Evolutionary conservation across 2,113 vertebrate genomes (phyloP).

Genomic region (Isichthys henryi): DNA sequence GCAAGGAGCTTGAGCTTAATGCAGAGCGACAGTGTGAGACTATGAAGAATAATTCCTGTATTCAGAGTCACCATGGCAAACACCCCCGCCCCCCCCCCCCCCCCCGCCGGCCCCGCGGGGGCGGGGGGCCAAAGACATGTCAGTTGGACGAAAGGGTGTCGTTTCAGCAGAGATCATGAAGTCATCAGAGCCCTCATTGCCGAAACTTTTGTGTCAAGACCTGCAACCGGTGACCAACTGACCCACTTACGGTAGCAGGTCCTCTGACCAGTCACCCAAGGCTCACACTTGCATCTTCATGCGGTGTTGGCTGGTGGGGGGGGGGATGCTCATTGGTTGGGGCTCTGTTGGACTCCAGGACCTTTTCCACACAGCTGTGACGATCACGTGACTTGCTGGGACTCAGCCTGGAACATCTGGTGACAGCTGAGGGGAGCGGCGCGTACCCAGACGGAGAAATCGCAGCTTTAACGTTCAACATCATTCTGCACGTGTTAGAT

Average conservation of each 20-base stretch:
- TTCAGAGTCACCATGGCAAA: too few species aligned
- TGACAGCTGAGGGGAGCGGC: background rate
- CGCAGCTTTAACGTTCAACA: background rate
- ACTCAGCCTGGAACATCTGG: background rate
- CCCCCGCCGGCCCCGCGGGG: too few species aligned
- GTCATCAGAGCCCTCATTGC: too few species aligned
- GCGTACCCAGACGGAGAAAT: background rate
- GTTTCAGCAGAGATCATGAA: too few species aligned
- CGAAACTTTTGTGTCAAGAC: too few species aligned
- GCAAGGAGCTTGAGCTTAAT: slow-evolving; percentile 72
- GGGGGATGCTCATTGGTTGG: background rate
- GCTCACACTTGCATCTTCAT: background rate
- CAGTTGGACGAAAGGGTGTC: too few species aligned
- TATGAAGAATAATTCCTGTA: slow-evolving; percentile 82
- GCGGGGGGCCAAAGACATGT: too few species aligned
- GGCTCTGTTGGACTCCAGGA: background rate
- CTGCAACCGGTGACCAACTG: background rate
- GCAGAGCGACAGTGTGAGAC: slow-evolving; percentile 73
- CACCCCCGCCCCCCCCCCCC: too few species aligned
- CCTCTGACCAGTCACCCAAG: background rate
- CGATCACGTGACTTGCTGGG: background rate
- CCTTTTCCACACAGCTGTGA: background rate
- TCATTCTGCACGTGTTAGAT: background rate
- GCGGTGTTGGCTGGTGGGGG: background rate
- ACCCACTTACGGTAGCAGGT: background rate